Percentiles rank a stretch among this genome's conserved stretches.
These are phyloP conservation scores for Lanius ludovicianus DNA, from an alignment of 2,113 vertebrate genomes.

Conservation along the genomic window DNA sequence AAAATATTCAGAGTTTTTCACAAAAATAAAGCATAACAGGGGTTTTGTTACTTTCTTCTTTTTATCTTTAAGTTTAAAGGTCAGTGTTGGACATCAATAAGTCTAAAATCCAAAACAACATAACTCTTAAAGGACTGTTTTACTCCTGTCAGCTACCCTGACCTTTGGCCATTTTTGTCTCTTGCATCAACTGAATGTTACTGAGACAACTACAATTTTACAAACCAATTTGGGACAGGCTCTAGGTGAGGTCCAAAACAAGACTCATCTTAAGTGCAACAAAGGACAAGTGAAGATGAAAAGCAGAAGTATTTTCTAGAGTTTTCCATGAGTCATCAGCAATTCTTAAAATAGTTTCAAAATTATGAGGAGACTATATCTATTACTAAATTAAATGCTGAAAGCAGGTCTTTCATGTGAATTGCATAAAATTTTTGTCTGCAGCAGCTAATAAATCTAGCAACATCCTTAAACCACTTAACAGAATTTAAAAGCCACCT, in stretches of 20 bases:
- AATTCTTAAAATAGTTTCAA: neutral
- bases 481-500: neutral
- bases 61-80: neutral
- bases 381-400: constrained; percentile 21
- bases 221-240: neutral
- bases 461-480: neutral
- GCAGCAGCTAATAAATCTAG: constrained; percentile 35
- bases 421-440: neutral
- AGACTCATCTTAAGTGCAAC: neutral
- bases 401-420: neutral
- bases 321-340: neutral
- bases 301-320: constrained; percentile 24
- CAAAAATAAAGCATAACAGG: neutral
- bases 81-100: neutral
- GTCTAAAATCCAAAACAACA: neutral
- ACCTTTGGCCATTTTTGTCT: constrained; percentile 7
- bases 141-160: neutral
- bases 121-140: neutral
- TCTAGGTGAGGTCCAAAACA: neutral
- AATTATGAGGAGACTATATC: neutral
- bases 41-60: neutral
- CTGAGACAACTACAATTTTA: neutral
- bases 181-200: neutral
- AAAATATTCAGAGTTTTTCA: neutral
- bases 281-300: neutral